A percentile compares a stretch with the other conserved stretches of the same genome.
Conservation (phyloP, 2,113 vertebrate genomes). For the Gobio gobio region DNA sequence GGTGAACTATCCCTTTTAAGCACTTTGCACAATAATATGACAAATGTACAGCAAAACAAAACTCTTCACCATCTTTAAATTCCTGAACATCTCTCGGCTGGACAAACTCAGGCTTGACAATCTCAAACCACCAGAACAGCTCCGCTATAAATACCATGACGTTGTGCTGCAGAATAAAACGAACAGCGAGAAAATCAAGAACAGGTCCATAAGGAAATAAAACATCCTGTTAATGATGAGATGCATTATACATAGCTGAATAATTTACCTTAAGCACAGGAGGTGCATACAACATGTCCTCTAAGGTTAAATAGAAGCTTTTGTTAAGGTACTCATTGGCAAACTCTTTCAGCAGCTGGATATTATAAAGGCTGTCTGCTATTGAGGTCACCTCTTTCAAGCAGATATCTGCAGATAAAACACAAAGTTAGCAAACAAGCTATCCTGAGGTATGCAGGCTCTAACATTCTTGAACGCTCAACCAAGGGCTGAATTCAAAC, state of each 20-base stretch:
- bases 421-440: conserved; percentile 24
- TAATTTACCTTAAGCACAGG: conserved; percentile 87
- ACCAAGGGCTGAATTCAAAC: background rate
- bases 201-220: background rate
- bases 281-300: conserved; percentile 93
- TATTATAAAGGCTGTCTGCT: conserved; percentile 93
- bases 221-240: background rate
- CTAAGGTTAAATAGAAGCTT: conserved; percentile 90
- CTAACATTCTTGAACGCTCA: conserved; percentile 11
- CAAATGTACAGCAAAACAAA: background rate
- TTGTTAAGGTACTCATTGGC: conserved; percentile 88
- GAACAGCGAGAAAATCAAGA: background rate
- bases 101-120: conserved; percentile 92
- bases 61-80: conserved; percentile 84
- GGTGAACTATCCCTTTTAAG: background rate
- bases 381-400: conserved; percentile 91
- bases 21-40: background rate
- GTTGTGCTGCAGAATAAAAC: conserved; percentile 79
- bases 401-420: conserved; percentile 84
- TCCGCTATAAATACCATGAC: conserved; percentile 95
- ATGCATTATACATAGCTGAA: background rate
- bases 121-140: conserved; percentile 98
- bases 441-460: background rate
- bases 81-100: conserved; percentile 91
- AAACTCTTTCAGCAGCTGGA: conserved; percentile 90